Base-by-base conservation (phyloP, 2,797 vertebrate genomes). In the Notoglanidium macrostoma region DNA sequence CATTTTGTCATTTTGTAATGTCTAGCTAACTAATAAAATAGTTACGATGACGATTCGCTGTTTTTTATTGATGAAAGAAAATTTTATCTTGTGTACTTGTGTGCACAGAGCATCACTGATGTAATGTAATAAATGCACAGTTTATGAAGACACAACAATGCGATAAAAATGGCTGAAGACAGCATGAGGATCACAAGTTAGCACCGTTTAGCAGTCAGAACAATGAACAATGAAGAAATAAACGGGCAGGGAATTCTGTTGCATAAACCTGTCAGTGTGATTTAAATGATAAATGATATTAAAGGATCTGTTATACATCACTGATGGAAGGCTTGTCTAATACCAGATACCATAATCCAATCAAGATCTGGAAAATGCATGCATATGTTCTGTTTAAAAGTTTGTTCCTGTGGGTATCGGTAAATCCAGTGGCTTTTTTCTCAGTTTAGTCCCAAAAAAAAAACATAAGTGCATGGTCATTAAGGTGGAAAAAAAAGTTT, bases 321-420 rank as follows among this genome's bases (percentile, higher is more conserved):
- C 12, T 46, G 23, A 44, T 5, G 6, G 78, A 46, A 81, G 40
- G 40, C 15, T 5, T 29, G 59, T 63, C 15, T 29, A 63, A 63
- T 65, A 81, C 40, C 26, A 19, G 81, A 83, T 68, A 54, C 46
- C 9, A 32, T 32, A 49, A 51, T 82, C 44, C 12, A 32, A 46
- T 5, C 40, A 51, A 51, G 19, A 40, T 61, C 55, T 59, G 55
- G 21, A 54, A 68, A 83, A 68, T 29, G 6, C 26, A 82, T 68
- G 29, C 46, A 35, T 68, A 15, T 68, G 19, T 23, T 67, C 3
- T 83, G 4, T 68, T 51, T 68, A 1, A 83, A 51, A 51, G 9
- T 67, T 51, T 68, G 32, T 68, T 83, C 44, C 61, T 21, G 80
- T 83, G 26, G n/a, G 44, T 83, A 49, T 83, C 63, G 32, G n/a